Percentiles rank a stretch among this genome's conserved stretches.
Evolutionary conservation across 1,140 invertebrate genomes (phyloP).

Genomic region (Drosophila navojoa): DNA sequence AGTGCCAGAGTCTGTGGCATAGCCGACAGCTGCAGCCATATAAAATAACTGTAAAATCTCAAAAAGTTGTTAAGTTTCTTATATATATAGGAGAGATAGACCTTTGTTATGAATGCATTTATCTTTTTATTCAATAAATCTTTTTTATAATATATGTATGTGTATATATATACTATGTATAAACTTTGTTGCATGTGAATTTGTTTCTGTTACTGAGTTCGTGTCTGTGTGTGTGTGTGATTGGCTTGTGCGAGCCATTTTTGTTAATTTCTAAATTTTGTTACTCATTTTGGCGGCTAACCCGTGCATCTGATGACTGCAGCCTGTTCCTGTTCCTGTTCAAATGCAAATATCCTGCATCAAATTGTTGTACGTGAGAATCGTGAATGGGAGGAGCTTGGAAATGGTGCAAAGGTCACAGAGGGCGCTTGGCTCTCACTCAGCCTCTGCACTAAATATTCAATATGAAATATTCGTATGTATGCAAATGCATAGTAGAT

Average conservation of each 20-base stretch:
- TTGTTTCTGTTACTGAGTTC: neutral
- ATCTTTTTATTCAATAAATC: conserved; percentile 62
- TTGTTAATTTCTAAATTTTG: neutral
- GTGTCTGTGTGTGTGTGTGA: conserved; percentile 20
- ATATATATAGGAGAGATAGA: neutral
- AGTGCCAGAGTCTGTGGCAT: conserved; percentile 24
- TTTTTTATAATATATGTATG: conserved; percentile 45
- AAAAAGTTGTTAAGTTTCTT: neutral
- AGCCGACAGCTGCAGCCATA: too few species aligned
- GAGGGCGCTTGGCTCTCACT: neutral
- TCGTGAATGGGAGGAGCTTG: neutral
- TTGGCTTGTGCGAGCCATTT: conserved; percentile 4
- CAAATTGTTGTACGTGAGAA: conserved; percentile 11
- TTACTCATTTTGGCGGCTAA: conserved; percentile 24
- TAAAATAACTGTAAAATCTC: conserved; percentile 22
- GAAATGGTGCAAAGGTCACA: conserved; percentile 28
- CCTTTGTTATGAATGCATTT: conserved; percentile 53
- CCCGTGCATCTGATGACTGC: conserved; percentile 37
- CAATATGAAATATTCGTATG: conserved; percentile 1
- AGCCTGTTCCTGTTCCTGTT: conserved; percentile 8
- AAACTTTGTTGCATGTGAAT: conserved; percentile 41
- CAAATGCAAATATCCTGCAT: conserved; percentile 23
- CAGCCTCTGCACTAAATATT: neutral
- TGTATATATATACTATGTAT: conserved; percentile 48
- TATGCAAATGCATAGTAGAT: conserved; percentile 9